Conservation (phyloP, 2,113 vertebrate genomes). For the Pelmatolapia mariae region DNA sequence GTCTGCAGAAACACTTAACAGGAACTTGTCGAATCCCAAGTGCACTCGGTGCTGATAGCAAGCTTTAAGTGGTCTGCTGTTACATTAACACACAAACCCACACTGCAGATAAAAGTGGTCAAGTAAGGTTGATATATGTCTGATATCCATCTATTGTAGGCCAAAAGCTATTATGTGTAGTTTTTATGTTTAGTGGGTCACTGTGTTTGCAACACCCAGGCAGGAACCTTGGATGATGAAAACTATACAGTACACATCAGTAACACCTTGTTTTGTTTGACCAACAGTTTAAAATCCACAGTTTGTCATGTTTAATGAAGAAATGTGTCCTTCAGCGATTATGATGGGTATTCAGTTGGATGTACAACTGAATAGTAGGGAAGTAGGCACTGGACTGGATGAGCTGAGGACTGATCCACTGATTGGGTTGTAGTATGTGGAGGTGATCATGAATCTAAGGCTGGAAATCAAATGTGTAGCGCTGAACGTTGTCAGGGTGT, state of each 20-base stretch:
- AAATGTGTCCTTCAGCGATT: neutral
- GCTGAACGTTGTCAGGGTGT: neutral
- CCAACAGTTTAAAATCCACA: neutral
- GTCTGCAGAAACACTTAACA: neutral
- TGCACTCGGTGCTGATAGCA: neutral
- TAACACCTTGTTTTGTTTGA: neutral
- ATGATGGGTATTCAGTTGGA: accelerated
- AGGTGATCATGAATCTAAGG: neutral
- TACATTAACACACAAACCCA: neutral
- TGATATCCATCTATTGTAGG: neutral
- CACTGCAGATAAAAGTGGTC: neutral
- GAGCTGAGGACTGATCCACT: neutral
- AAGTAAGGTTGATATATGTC: neutral
- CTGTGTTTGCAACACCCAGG: neutral
- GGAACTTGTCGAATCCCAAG: neutral
- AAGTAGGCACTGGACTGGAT: neutral
- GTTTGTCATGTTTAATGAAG: neutral
- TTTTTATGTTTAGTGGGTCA: no score
- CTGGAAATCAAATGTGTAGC: neutral
- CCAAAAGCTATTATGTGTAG: no score
- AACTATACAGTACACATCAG: neutral
- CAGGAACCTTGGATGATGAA: neutral
- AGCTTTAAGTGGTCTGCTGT: neutral
- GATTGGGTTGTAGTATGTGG: neutral
- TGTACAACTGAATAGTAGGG: neutral